phyloP scores from a whole-genome alignment of 2,113 vertebrate species.

The Himantopus leucocephalus region DNA sequence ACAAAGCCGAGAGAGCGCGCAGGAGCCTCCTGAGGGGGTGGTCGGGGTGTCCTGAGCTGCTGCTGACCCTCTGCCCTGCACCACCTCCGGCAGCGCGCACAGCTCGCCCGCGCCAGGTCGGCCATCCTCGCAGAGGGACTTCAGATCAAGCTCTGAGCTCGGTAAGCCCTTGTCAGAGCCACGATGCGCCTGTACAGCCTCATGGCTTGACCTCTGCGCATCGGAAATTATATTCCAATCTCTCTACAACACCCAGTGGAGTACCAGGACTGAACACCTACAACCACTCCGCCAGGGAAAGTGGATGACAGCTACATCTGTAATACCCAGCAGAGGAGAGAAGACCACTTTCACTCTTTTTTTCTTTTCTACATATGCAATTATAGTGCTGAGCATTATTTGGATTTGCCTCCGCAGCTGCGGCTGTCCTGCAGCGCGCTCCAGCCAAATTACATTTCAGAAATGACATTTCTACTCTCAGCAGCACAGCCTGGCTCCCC shows the following conservation, averaged over 20 bases:
- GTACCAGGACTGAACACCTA: background rate
- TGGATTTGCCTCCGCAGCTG: conserved; percentile 24
- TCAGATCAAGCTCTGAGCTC: background rate
- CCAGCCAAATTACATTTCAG: background rate
- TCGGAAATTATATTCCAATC: background rate
- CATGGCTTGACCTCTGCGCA: background rate
- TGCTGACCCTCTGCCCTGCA: fast-evolving
- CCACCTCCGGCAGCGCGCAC: fast-evolving
- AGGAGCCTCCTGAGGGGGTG: background rate
- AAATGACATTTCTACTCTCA: background rate
- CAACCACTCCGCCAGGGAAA: background rate
- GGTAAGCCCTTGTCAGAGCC: background rate
- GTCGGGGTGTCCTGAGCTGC: background rate
- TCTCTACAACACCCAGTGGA: background rate
- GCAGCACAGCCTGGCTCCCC: background rate
- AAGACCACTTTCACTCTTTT: background rate
- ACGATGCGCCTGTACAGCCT: fast-evolving
- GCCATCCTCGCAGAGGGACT: fast-evolving
- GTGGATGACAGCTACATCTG: conserved; percentile 31
- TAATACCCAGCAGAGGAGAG: conserved; percentile 20
- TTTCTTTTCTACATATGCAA: background rate
- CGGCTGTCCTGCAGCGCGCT: background rate
- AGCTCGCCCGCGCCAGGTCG: fast-evolving
- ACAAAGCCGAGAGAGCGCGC: fast-evolving
- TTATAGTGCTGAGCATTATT: background rate